Base-by-base conservation (phyloP, 1,140 invertebrate species). In the Drosophila hydei region DNA sequence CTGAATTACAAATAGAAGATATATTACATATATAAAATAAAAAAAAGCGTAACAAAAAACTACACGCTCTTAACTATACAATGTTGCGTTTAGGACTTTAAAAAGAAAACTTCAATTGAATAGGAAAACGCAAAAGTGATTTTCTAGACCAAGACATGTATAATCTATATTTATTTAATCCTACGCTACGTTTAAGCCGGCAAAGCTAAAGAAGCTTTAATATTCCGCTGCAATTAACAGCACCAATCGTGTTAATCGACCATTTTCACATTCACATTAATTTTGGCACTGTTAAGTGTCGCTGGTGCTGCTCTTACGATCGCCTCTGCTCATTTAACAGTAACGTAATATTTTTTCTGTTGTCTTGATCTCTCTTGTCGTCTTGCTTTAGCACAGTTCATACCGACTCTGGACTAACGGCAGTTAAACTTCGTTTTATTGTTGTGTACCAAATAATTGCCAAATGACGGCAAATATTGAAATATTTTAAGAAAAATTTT, bases 401-500 rank as follows among this genome's bases (percentile, higher is more conserved):
- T 33, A 11, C 30, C 12, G 2, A 30, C 27, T 30, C 7, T 0
- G 1, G 4, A 12, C 9, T 33, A 33, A 33, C 9, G 30, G 30
- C 30, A 11, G 7, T 33, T 33, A 2, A 2, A 33, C 0, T 33
- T 30, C 27, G 1, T 30, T 30, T 30, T 3, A 4, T 14, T 6
- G 0, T 5, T 77, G 56, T 73, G 79, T 63, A 61, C 4, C 38
- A 16, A 42, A 42, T 1, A 18, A 16, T 6, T 16, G 14, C 14
- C 30, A 69, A 65, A 69, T 83, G 75, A 83, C 80, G 62, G 69
- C 75, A 83, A 69, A 69, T 80, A 63, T 62, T 76, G 38, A 71
- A 64, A 59, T 36, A 43, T n/a, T 18, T 9, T 36, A 6, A 48
- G 56, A 36, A 23, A 51, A 40, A 40, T 7, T 42, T 79, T 48